Percentiles rank a stretch among this genome's conserved stretches.
Evolutionary conservation across 2,888 invertebrate genomes (phyloP).

Genomic region (Drosophila tanythrix): DNA sequence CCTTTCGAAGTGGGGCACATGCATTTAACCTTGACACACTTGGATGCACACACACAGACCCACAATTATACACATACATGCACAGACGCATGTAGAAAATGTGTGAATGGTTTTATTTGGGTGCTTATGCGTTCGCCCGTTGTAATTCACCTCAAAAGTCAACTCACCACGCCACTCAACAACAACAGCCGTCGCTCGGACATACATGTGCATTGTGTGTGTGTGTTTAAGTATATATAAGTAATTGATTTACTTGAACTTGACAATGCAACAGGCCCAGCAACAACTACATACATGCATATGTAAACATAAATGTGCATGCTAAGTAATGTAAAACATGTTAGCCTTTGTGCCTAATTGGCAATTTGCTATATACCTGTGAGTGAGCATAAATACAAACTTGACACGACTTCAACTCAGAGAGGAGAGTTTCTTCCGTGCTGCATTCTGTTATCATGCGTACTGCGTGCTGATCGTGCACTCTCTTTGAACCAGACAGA

Average conservation of each 20-base stretch:
- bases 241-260: conserved; percentile 74
- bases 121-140: conserved; percentile 23
- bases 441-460: conserved; percentile 24
- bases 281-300: conserved; percentile 25
- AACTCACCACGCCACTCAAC: conserved; percentile 30
- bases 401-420: conserved; percentile 16
- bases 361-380: conserved; percentile 29
- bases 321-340: conserved; percentile 42
- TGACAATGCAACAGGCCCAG: conserved; percentile 62
- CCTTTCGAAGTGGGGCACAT: conserved; percentile 72
- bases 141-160: conserved; percentile 41
- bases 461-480: conserved; percentile 25
- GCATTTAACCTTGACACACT: conserved; percentile 76
- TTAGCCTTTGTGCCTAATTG: conserved; percentile 59
- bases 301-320: conserved; percentile 14
- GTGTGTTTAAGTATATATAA: conserved; percentile 30
- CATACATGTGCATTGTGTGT: conserved; percentile 36
- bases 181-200: conserved; percentile 25
- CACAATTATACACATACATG: conserved; percentile 4
- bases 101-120: conserved; percentile 30
- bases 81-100: background rate
- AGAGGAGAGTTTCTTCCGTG: conserved; percentile 2
- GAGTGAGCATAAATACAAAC: conserved; percentile 22
- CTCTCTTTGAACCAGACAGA: background rate
- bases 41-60: conserved; percentile 26